phyloP scores from a whole-genome alignment of 53 echinoderm and acorn worm species.

The Hippasteria phrygiana region DNA sequence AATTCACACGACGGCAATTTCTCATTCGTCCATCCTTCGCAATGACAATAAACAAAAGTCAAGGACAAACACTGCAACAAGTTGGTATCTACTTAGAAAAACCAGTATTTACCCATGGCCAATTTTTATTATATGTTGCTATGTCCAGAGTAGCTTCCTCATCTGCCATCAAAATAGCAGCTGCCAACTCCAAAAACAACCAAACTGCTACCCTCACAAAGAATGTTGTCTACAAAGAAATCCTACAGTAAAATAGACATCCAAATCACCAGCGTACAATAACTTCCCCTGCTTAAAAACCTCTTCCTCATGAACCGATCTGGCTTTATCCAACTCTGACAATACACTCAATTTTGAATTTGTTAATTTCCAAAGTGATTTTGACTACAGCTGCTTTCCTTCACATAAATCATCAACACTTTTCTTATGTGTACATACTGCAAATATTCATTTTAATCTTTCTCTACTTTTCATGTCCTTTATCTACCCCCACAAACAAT shows the following conservation, averaged over 20 bases:
- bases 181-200: neutral
- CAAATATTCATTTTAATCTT: no score
- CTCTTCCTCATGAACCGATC: no score
- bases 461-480: no score
- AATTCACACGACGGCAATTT: constrained; percentile 61
- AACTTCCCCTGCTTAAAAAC: no score
- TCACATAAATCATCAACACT: no score
- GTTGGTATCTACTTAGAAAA: constrained; percentile 46
- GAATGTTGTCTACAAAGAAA: constrained; percentile 64
- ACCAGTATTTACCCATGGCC: constrained; percentile 73
- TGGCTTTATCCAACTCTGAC: no score
- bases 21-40: constrained; percentile 56
- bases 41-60: constrained; percentile 73
- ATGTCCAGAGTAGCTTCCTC: constrained; percentile 61
- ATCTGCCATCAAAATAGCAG: neutral
- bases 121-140: constrained; percentile 73
- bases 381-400: no score
- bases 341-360: no score
- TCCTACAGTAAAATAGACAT: constrained; percentile 40
- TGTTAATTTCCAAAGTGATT: no score
- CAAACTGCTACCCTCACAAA: constrained; percentile 31
- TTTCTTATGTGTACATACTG: no score
- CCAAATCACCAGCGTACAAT: no score
- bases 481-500: no score
- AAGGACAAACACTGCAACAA: constrained; percentile 74